Base-by-base conservation (phyloP, 2,797 vertebrate species). In the Sebastes baramenuke region DNA sequence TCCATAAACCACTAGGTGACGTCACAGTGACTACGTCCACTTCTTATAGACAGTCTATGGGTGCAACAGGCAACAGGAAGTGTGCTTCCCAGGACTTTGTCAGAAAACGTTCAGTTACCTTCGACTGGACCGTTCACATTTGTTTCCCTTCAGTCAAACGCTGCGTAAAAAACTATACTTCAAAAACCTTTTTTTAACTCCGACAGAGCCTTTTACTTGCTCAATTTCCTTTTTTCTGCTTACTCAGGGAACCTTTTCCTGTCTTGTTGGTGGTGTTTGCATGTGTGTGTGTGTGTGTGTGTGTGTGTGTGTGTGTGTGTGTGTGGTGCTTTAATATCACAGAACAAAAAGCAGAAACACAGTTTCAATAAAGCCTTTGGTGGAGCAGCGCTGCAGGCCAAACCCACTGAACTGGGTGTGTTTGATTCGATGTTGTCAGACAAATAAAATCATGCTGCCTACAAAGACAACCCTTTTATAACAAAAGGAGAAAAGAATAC, bases 91-190 rank as follows among this genome's bases (percentile, higher is more conserved):
- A 24, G 24, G 71, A 38, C 38, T 82, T 83, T 79, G 66, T 30
- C 34, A 55, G 67, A 60, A 77, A 83, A 68, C 6, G 22, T 59
- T 86, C 13, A 5, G 67, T 77, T 74, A 56, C 70, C 72, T 54
- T 82, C 72, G 58, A 77, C 80, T 22, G 75, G 32, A 73, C 68
- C 6, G 12, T 54, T 90, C 70, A 67, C 77, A 55, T 72, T 86
- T 64, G 3, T 69, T 88, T 79, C 75, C 70, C 80, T 87, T 73
- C 72, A 59, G 75, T 83, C 72, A 60, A 84, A 83, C 8, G 7
- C 62, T 20, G 36, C 11, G 64, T 79, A 70, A 88, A 87, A 87
- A 72, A 1, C 11, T 36, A 59, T 22, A 29, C 46, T 72, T 75
- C 66, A 67, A 10, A 83, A 58, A 55, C 6, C 55, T 79, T 72